Conservation (phyloP, 2,797 vertebrate species). For the Cynopterus sphinx region DNA sequence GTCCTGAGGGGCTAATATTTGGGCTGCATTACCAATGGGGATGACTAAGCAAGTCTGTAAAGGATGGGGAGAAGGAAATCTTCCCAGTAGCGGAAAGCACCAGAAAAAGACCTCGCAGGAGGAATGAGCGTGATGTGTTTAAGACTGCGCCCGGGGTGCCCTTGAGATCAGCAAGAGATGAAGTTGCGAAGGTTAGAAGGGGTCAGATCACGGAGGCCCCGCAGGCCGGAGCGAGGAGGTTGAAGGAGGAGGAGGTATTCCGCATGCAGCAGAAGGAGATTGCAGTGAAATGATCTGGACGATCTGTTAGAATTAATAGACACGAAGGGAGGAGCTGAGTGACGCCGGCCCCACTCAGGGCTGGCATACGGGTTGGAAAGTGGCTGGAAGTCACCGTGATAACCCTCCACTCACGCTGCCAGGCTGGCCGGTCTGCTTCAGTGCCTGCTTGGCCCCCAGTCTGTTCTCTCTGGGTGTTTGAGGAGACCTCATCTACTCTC, state of each 20-base stretch:
- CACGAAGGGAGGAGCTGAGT: background rate
- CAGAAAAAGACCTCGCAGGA: background rate
- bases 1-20: background rate
- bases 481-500: background rate
- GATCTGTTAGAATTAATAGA: background rate
- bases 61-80: background rate
- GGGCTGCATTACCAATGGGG: too few relatives aligned
- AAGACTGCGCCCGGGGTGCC: background rate
- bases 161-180: background rate
- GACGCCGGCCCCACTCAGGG: too few relatives aligned
- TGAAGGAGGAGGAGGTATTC: too few relatives aligned
- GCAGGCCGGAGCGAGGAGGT: background rate
- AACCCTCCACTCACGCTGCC: background rate
- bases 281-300: too few relatives aligned
- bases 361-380: background rate
- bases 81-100: background rate
- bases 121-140: background rate
- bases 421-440: background rate
- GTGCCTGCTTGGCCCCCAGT: too few relatives aligned
- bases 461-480: background rate
- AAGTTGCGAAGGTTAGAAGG: background rate
- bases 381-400: background rate
- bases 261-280: background rate
- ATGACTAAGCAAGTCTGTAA: background rate
- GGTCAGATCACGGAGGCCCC: accelerated